phyloP scores from a whole-genome alignment of 2,797 vertebrate species.

The Philypnodon macrostomus region DNA sequence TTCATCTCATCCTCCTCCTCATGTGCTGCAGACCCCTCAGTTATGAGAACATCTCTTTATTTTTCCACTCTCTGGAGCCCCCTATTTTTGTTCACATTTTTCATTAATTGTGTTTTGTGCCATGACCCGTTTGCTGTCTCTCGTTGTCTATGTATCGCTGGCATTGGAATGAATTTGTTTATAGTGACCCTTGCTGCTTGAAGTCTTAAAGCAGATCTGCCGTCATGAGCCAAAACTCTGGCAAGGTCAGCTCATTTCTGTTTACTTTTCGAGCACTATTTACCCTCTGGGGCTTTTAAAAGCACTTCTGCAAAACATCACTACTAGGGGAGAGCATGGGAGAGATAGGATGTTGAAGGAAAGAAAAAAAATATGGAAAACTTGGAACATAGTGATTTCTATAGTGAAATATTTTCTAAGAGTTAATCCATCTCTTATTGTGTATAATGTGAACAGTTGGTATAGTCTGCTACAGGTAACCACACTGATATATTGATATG shows the following conservation, averaged over 20 bases:
- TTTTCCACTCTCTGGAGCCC: constrained; percentile 54
- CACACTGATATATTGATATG: constrained; percentile 35
- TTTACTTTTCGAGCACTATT: constrained; percentile 92
- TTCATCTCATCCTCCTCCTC: constrained; percentile 53
- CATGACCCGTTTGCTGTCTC: constrained; percentile 68
- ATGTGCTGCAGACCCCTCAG: constrained; percentile 33
- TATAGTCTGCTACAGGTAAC: constrained; percentile 32
- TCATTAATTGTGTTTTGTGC: constrained; percentile 72
- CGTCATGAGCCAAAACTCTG: constrained; percentile 90
- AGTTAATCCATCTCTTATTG: constrained; percentile 30
- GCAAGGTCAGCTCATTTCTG: constrained; percentile 91
- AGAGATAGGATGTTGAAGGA: constrained; percentile 22
- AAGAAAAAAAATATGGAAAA: constrained; percentile 41
- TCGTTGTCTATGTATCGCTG: constrained; percentile 68
- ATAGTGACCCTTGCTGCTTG: constrained; percentile 88
- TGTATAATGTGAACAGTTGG: constrained; percentile 38
- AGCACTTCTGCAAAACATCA: constrained; percentile 90
- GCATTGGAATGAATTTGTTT: constrained; percentile 83
- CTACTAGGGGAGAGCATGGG: constrained; percentile 71
- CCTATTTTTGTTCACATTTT: constrained; percentile 50
- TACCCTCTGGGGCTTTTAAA: constrained; percentile 90
- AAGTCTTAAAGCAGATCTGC: constrained; percentile 88
- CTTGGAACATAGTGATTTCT: constrained; percentile 36
- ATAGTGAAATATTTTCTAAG: constrained; percentile 31
- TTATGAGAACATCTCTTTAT: constrained; percentile 37